A percentile compares a stretch with the other conserved stretches of the same genome.
Conservation (phyloP, 2,888 invertebrate species). For the Philhelius pedissequus region DNA sequence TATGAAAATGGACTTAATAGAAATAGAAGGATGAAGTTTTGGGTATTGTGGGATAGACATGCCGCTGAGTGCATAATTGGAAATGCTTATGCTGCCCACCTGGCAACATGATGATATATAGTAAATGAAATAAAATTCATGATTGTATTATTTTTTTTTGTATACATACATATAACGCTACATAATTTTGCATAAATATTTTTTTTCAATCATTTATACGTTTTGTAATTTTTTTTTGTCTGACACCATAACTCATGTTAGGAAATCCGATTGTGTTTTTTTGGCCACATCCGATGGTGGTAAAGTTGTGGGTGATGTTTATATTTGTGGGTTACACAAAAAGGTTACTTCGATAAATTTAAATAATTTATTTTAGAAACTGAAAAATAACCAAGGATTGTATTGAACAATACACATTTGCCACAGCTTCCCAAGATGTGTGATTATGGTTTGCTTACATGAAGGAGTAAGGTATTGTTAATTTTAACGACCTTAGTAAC, state of each 20-base stretch:
- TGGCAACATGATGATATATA: constrained; percentile 48
- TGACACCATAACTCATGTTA: constrained; percentile 45
- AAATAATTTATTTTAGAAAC: not conserved
- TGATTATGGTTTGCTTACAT: too few species aligned
- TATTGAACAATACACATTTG: not conserved
- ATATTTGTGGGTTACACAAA: not conserved
- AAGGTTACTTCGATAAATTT: not conserved
- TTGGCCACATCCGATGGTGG: constrained; percentile 70
- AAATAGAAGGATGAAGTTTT: not conserved
- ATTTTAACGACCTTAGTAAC: too few species aligned
- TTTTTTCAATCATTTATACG: not conserved
- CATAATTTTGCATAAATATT: constrained; percentile 44
- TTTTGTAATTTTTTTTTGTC: constrained; percentile 34
- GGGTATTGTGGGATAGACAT: not conserved
- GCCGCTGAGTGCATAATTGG: constrained; percentile 28
- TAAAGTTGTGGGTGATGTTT: not conserved
- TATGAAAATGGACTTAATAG: not conserved
- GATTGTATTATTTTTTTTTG: constrained; percentile 5
- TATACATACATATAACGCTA: not conserved
- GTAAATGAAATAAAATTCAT: constrained; percentile 34
- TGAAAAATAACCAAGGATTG: not conserved
- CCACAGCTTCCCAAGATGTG: not conserved
- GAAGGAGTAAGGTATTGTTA: too few species aligned
- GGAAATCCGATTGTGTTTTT: constrained; percentile 66
- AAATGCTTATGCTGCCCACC: constrained; percentile 30